phyloP scores from a whole-genome alignment of 2,113 vertebrate genomes.

The Ibidorhyncha struthersii region DNA sequence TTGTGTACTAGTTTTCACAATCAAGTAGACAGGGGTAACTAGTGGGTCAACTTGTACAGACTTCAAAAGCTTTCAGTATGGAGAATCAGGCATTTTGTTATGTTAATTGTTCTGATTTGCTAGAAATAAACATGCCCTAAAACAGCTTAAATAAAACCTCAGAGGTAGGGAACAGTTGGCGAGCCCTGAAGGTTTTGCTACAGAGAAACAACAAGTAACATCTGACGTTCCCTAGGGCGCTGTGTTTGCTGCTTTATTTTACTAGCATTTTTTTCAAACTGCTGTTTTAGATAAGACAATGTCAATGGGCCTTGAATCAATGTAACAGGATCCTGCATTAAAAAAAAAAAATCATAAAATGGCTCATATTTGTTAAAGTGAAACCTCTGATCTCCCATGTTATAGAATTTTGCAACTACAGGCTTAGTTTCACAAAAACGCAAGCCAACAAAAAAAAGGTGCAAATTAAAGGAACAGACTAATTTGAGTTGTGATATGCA shows the following conservation, averaged over 20 bases:
- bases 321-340: not conserved
- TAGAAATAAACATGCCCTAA: constrained; percentile 49
- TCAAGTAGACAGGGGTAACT: constrained; percentile 18
- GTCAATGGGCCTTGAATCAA: not conserved
- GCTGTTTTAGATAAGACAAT: not conserved
- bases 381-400: not conserved
- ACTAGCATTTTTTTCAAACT: not conserved
- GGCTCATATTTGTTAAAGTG: not conserved
- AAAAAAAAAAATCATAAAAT: not conserved
- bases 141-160: constrained; percentile 44
- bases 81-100: not conserved
- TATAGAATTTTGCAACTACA: not conserved
- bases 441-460: not conserved
- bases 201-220: constrained; percentile 37
- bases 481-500: not conserved
- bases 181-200: constrained; percentile 20
- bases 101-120: constrained; percentile 49
- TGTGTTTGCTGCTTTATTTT: constrained; percentile 16
- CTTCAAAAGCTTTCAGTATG: constrained; percentile 8
- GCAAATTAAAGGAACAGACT: not conserved
- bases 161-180: constrained; percentile 41
- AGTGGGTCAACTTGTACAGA: not conserved
- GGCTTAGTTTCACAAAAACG: not conserved
- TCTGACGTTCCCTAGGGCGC: not conserved
- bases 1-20: not conserved